Base-by-base conservation (phyloP, 2,888 invertebrate species). In the Callyntrura guangdongensis region DNA sequence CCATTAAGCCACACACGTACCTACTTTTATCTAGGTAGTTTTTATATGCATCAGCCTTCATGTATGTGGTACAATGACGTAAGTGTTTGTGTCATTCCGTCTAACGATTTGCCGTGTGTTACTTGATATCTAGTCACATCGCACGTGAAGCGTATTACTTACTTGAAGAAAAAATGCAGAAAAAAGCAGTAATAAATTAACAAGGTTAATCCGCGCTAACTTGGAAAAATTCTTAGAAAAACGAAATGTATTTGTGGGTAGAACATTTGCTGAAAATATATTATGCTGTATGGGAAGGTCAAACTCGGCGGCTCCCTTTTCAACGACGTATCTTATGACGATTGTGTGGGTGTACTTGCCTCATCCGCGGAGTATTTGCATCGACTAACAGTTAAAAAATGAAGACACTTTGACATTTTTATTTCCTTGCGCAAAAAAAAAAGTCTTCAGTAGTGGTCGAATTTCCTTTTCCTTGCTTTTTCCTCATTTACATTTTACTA, bases 351-450 rank as follows among this genome's bases (percentile, higher is more conserved):
- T n/a, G 64, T 25, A 22, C 4, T 53, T 64, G 25, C n/a, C n/a
- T 61, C 59, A 61, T 17, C 20, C 59, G 20, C 20, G 17, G 20
- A 20, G n/a, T 17, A 17, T 8, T 8, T 8, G 20, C 8, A 17
- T 17, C 8, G 8, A 20, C n/a, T 17, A 17, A 61, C 6, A 1
- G n/a, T 8, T 17, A 64, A 25, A 64, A 64, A 64, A 64, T 64
- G 25, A 64, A 64, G 22, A 8, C 59, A 36, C 69, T n/a, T 36
- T 69, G 69, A 69, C 69, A 69, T 69, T 69, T 69, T 69, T 69
- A 69, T 69, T 36, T 69, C 22, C 25, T 9, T 67, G 67, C 25
- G 27, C 22, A 67, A 22, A 9, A n/a, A n/a, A n/a, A n/a, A n/a
- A n/a, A n/a, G n/a, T n/a, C n/a, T 11, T 8, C 22, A 12, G 9